These are phyloP conservation scores for Odontomachus brunneus DNA, from an alignment of 1,140 invertebrate species.

Conservation along the genomic window DNA sequence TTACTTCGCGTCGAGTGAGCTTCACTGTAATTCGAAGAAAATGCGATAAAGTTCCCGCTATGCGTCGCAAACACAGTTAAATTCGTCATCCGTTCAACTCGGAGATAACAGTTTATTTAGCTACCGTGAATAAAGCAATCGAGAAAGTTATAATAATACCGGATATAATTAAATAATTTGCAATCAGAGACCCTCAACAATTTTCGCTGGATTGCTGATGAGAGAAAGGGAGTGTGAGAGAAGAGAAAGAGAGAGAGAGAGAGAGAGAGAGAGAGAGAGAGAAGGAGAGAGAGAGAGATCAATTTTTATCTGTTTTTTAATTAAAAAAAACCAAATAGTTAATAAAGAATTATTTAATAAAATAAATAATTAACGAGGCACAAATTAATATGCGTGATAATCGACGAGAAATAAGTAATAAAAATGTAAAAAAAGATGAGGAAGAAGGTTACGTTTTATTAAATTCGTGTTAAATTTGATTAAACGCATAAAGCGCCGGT, in stretches of 20 bases:
- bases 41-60: neutral
- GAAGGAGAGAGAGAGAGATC: neutral
- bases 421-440: no score
- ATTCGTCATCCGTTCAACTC: slow-evolving; percentile 1
- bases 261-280: no score
- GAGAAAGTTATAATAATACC: slow-evolving; percentile 12
- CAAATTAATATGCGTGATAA: neutral
- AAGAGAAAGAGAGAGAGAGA: neutral
- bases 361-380: neutral
- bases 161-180: slow-evolving; percentile 6
- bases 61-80: neutral
- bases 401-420: no score
- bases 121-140: neutral
- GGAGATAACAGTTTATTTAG: slow-evolving; percentile 5
- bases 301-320: neutral
- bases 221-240: neutral
- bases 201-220: neutral
- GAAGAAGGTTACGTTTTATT: no score
- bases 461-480: no score
- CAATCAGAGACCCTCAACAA: neutral
- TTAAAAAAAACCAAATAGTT: neutral
- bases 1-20: neutral
- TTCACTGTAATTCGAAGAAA: neutral
- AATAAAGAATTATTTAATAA: slow-evolving; percentile 1
- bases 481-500: neutral